Conservation (phyloP, 2,888 invertebrate species). For the Ditula angustiorana region DNA sequence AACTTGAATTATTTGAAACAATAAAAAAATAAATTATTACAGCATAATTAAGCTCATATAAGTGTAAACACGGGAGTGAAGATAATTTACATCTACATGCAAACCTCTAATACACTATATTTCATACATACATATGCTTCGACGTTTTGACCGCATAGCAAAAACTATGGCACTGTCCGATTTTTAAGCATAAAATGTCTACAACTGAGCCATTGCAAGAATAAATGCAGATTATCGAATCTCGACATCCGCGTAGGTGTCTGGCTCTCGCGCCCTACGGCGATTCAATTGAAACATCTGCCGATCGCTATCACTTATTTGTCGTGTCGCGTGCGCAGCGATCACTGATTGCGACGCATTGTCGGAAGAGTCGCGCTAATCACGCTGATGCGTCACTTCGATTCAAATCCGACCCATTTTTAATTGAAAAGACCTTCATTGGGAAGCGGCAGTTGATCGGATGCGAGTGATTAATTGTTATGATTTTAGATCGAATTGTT, state of each 20-base stretch:
- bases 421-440: conserved; percentile 62
- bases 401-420: conserved; percentile 70
- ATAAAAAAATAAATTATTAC: too few species aligned
- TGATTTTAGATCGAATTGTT: conserved; percentile 48
- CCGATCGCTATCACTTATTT: conserved; percentile 68
- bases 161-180: too few species aligned
- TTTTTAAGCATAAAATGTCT: too few species aligned
- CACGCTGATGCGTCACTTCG: conserved; percentile 74
- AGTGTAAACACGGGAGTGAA: too few species aligned
- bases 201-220: too few species aligned
- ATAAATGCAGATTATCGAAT: neutral
- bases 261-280: conserved; percentile 28
- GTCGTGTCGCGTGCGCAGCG: conserved; percentile 65
- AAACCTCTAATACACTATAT: too few species aligned
- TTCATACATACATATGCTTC: too few species aligned
- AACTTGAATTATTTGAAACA: too few species aligned
- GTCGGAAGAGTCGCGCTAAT: conserved; percentile 58
- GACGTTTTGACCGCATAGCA: too few species aligned
- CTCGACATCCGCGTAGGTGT: conserved; percentile 31
- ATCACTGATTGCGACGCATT: conserved; percentile 64
- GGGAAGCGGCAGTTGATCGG: conserved; percentile 61
- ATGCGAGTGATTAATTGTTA: conserved; percentile 66
- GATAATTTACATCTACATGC: too few species aligned
- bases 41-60: too few species aligned
- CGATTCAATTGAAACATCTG: conserved; percentile 62